Percentiles rank a stretch among this genome's conserved stretches.
These are phyloP conservation scores for Calameuta filiformis DNA, from an alignment of 2,888 invertebrate species.

Conservation along the genomic window DNA sequence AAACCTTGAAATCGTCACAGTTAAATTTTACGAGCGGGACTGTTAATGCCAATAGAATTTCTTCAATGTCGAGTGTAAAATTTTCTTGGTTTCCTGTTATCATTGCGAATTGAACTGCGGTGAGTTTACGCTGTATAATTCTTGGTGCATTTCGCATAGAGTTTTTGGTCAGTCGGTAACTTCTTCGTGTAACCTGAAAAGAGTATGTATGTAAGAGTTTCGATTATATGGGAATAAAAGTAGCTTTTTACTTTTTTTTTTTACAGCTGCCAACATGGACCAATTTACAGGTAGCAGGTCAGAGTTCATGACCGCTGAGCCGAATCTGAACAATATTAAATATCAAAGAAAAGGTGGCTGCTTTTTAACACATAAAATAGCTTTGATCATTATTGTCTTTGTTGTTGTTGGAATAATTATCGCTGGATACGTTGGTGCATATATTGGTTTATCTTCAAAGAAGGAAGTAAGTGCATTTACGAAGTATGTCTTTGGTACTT, in stretches of 20 bases:
- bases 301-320: constrained; percentile 72
- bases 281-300: constrained; percentile 67
- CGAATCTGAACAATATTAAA: constrained; percentile 69
- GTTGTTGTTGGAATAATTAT: constrained; percentile 46
- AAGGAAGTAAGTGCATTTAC: constrained; percentile 31
- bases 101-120: neutral
- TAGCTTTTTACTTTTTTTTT: neutral
- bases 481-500: neutral
- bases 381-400: constrained; percentile 52
- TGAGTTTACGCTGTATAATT: neutral
- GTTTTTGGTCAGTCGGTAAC: neutral
- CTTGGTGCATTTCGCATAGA: neutral
- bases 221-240: neutral
- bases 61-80: neutral
- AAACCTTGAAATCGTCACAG: neutral
- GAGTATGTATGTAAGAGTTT: neutral
- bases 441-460: constrained; percentile 43
- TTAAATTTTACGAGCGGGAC: neutral
- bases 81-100: neutral
- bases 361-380: constrained; percentile 72
- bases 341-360: constrained; percentile 73
- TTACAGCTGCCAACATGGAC: constrained; percentile 46
- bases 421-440: constrained; percentile 53
- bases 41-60: neutral
- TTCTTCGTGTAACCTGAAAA: neutral